A percentile compares a stretch with the other conserved stretches of the same genome.
These are phyloP conservation scores for Chesias legatella DNA, from an alignment of 2,888 invertebrate species.

Conservation along the genomic window DNA sequence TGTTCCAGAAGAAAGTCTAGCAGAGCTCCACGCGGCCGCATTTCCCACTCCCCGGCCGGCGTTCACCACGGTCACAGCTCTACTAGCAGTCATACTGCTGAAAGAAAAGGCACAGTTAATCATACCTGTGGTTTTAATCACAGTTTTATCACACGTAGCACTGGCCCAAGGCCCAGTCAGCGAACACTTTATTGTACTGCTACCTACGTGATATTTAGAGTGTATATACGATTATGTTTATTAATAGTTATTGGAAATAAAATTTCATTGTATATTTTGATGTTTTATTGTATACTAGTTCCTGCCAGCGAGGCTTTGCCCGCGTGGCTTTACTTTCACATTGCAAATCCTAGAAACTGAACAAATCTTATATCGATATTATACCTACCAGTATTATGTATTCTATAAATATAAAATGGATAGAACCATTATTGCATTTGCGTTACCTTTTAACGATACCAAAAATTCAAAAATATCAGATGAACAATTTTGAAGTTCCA, in stretches of 20 bases:
- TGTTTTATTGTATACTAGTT: conserved; percentile 47
- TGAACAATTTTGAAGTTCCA: too few relatives aligned
- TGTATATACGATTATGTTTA: conserved; percentile 52
- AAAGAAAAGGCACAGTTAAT: conserved; percentile 42
- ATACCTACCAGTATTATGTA: too few relatives aligned
- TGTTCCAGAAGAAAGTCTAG: conserved; percentile 78
- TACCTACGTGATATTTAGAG: conserved; percentile 65
- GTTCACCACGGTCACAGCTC: conserved; percentile 38
- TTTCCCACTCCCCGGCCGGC: conserved; percentile 45
- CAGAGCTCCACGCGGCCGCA: conserved; percentile 68
- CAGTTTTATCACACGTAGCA: conserved; percentile 38
- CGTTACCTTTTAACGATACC: too few relatives aligned
- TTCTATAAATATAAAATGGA: too few relatives aligned
- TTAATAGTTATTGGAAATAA: conserved; percentile 69
- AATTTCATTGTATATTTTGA: conserved; percentile 60
- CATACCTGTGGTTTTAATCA: conserved; percentile 44
- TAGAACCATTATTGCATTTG: too few relatives aligned
- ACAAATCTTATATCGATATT: too few relatives aligned
- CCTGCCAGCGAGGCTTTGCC: too few relatives aligned
- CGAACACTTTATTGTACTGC: conserved; percentile 48
- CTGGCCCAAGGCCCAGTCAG: conserved; percentile 44
- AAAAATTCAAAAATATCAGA: too few relatives aligned
- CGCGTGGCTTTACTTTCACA: too few relatives aligned
- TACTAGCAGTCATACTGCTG: conserved; percentile 41
- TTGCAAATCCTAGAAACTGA: too few relatives aligned